Base-by-base conservation (phyloP, 2,888 invertebrate genomes). In the Catocala nupta region DNA sequence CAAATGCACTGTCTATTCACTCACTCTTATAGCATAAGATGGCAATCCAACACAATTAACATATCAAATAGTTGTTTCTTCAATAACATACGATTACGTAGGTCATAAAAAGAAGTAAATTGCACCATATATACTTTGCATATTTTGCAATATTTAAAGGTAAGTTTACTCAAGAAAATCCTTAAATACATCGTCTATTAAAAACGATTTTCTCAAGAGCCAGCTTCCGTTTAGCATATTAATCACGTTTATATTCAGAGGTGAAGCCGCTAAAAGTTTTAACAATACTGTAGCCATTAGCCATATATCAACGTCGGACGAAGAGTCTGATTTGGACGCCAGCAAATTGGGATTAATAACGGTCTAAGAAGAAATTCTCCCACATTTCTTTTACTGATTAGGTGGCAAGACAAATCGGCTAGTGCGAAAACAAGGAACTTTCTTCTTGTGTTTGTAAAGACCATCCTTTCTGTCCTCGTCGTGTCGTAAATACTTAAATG, bases 271-370 rank as follows among this genome's bases (percentile, higher is more conserved):
- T 65, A 65, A 77, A 74, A 79, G 68, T 77, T 77, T 75, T 70
- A 77, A 82, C 75, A 80, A 82, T 80, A 72, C 73, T 79, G 73
- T 67, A 68, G 77, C 71, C 78, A 82, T 80, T 80, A 81, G 75
- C 80, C 73, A 89, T 90, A 88, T 81, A 90, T 91, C 89, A 91
- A 88, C 70, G 88, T 90, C 90, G 70, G 73, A 60, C 59, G 71
- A 66, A 67, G 77, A 77, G 75, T 77, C 81, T 77, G 79, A 83
- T 80, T 82, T 80, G 79, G 78, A 75, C 78, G 82, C 82, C 80
- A 75, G 79, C 87, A 89, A 91, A 91, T 91, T 89, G 88, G 90
- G 90, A 91, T 91, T 90, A 90, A 90, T 90, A 89, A 86, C 81
- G 85, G 84, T 81, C 85, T 79, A 81, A 81, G 82, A 85, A 86